phyloP scores from a whole-genome alignment of 53 echinoderm and acorn worm genomes.

The Patiria pectinifera region DNA sequence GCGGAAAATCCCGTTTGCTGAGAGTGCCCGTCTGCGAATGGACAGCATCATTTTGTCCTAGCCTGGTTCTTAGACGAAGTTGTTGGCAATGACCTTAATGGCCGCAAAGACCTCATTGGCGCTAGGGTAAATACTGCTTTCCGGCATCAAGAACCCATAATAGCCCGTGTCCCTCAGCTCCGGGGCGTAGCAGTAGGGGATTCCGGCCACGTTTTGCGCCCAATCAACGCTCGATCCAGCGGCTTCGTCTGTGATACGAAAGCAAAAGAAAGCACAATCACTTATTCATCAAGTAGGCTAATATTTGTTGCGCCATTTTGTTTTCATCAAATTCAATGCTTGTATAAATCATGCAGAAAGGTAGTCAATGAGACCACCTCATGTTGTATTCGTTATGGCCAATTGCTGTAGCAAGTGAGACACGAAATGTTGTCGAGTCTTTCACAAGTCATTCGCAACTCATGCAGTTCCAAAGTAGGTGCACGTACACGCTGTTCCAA shows the following conservation, averaged over 20 bases:
- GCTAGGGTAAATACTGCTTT: not conserved
- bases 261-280: not conserved
- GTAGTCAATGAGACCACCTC: no score
- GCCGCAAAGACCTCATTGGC: conserved; percentile 34
- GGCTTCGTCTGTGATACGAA: not conserved
- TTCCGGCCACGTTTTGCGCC: not conserved
- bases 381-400: no score
- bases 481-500: no score
- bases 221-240: conserved; percentile 35
- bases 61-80: not conserved
- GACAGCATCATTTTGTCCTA: not conserved
- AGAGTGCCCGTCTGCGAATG: no score
- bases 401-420: no score
- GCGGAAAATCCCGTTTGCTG: no score
- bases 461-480: no score
- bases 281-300: not conserved
- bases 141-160: conserved; percentile 23
- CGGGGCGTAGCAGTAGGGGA: conserved; percentile 23
- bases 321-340: no score
- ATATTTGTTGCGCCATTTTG: not conserved
- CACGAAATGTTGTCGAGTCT: no score
- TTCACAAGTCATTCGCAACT: no score
- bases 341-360: no score
- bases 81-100: conserved; percentile 24
- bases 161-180: conserved; percentile 19